phyloP scores from a whole-genome alignment of 2,113 vertebrate species.

The Baryphthengus martii region DNA sequence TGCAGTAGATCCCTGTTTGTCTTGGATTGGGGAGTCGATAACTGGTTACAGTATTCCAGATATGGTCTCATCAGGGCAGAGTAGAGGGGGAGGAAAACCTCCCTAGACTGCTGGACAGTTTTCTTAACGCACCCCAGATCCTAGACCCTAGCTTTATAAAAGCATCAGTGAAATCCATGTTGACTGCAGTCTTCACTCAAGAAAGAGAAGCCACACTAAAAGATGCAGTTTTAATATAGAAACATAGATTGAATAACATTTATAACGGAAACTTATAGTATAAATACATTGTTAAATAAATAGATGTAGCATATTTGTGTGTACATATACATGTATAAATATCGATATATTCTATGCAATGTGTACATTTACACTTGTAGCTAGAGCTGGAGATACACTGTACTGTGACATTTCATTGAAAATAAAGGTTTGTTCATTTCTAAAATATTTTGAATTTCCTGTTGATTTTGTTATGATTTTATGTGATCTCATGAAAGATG shows the following conservation, averaged over 20 bases:
- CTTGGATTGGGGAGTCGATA: too few relatives aligned
- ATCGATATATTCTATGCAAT: background rate
- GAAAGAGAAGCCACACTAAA: background rate
- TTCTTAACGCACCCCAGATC: too few relatives aligned
- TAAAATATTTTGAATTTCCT: background rate
- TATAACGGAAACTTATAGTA: background rate
- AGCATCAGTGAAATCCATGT: background rate
- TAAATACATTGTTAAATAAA: background rate
- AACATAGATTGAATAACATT: background rate
- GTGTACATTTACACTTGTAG: background rate
- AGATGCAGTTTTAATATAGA: background rate
- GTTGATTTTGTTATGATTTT: background rate
- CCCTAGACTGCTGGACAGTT: too few relatives aligned
- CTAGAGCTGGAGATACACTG: background rate
- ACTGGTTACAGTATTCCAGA: too few relatives aligned
- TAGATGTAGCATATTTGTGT: background rate
- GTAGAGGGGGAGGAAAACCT: too few relatives aligned
- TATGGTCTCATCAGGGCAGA: too few relatives aligned
- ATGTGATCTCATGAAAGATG: background rate
- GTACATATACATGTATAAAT: fast-evolving
- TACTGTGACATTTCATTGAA: background rate
- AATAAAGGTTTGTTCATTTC: background rate
- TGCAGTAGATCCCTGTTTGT: too few relatives aligned
- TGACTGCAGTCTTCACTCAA: background rate
- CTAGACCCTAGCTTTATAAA: background rate